Evolutionary conservation across 2,888 invertebrate species (phyloP).

Genomic region (Pharmacophagus antenor): DNA sequence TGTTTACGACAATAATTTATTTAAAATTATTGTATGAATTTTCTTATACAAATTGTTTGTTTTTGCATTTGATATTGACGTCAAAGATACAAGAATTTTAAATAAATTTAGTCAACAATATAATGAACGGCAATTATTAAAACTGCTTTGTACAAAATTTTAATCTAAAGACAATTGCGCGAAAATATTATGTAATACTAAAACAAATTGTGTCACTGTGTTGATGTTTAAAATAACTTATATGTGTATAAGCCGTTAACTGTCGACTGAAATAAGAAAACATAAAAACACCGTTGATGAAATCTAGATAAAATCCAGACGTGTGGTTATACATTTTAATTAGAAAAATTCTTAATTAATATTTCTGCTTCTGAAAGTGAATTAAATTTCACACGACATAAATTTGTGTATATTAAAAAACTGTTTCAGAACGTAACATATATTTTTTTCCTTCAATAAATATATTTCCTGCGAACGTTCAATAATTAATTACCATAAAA

Average conservation of each 20-base stretch:
- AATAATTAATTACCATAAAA: background rate
- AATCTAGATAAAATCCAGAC: constrained; percentile 13
- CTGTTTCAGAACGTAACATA: background rate
- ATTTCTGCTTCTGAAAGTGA: background rate
- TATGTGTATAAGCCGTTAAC: constrained; percentile 1
- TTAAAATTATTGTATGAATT: no score
- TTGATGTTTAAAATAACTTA: constrained; percentile 6
- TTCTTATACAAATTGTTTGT: no score
- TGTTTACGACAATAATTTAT: no score
- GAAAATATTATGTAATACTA: no score
- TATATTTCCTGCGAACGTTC: background rate
- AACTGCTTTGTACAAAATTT: no score
- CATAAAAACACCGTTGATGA: constrained; percentile 5
- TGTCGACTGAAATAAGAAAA: constrained; percentile 3
- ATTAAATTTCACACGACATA: background rate
- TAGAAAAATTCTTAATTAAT: constrained; percentile 11
- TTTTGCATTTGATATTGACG: no score
- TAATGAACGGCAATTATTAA: no score
- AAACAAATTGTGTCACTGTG: no score
- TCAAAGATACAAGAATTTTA: no score
- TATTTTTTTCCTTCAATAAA: background rate
- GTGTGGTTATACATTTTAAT: constrained; percentile 23
- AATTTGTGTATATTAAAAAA: background rate
- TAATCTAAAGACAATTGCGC: no score
- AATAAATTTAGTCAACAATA: no score